Percentiles rank a stretch among this genome's conserved stretches.
These are phyloP conservation scores for Crotalus viridis DNA, from an alignment of 2,113 vertebrate species.

Conservation along the genomic window DNA sequence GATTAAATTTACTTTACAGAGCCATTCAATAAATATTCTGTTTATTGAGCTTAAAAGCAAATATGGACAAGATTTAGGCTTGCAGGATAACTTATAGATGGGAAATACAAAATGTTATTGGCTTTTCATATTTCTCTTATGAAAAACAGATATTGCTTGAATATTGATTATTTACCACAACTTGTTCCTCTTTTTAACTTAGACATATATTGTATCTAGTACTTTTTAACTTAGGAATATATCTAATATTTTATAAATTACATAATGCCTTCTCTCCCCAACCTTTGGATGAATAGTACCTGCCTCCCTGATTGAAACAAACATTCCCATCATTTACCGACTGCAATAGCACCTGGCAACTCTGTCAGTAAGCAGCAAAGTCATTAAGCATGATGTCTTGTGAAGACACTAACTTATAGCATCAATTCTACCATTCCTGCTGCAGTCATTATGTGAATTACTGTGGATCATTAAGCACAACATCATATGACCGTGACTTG, in stretches of 20 bases:
- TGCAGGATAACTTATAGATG: neutral
- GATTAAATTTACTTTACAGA: neutral
- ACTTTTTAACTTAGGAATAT: neutral
- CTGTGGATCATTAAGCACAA: neutral
- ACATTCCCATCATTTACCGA: neutral
- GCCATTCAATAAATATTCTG: neutral
- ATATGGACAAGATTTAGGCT: neutral
- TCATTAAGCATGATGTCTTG: neutral
- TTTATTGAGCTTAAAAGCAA: neutral
- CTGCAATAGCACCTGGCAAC: neutral
- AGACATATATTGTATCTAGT: neutral
- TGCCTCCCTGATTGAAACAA: neutral
- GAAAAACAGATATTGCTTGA: neutral
- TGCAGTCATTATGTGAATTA: neutral
- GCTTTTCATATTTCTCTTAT: neutral
- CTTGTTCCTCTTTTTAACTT: neutral
- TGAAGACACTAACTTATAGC: neutral
- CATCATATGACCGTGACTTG: neutral
- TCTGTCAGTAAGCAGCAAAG: neutral
- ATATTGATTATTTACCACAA: neutral
- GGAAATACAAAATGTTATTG: neutral
- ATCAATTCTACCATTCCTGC: neutral
- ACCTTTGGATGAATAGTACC: neutral
- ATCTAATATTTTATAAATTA: neutral
- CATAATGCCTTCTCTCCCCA: neutral